Percentiles rank a stretch among this genome's conserved stretches.
These are phyloP conservation scores for Spatula clypeata DNA, from an alignment of 2,797 vertebrate genomes.

Conservation along the genomic window DNA sequence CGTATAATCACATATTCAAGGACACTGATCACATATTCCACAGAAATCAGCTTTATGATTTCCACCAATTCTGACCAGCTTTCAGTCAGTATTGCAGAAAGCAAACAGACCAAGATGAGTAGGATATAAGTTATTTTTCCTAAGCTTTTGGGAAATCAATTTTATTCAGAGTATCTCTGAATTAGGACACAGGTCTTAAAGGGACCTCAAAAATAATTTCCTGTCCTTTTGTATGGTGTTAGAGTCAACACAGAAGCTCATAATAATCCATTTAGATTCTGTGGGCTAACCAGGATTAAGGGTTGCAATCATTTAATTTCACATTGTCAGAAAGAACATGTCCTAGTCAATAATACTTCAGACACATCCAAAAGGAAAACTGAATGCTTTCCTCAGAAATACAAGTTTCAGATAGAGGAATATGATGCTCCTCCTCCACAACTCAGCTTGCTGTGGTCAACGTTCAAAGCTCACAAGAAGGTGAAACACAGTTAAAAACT, in stretches of 20 bases:
- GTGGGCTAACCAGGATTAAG: neutral
- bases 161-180: conserved; percentile 15
- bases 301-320: neutral
- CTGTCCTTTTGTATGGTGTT: neutral
- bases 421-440: neutral
- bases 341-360: neutral
- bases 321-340: neutral
- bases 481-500: neutral
- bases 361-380: neutral
- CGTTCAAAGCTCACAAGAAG: neutral
- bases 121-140: neutral
- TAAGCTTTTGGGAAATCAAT: conserved; percentile 44
- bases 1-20: neutral
- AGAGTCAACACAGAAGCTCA: neutral
- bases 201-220: neutral
- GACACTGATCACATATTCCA: neutral
- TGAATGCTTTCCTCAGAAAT: neutral
- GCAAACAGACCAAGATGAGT: neutral
- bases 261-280: neutral
- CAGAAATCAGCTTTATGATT: neutral
- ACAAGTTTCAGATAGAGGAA: neutral
- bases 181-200: conserved; percentile 35
- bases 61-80: conserved; percentile 2
- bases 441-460: neutral
- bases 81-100: neutral